Conservation (phyloP, 2,888 invertebrate genomes). For the Torymus tubicola region DNA sequence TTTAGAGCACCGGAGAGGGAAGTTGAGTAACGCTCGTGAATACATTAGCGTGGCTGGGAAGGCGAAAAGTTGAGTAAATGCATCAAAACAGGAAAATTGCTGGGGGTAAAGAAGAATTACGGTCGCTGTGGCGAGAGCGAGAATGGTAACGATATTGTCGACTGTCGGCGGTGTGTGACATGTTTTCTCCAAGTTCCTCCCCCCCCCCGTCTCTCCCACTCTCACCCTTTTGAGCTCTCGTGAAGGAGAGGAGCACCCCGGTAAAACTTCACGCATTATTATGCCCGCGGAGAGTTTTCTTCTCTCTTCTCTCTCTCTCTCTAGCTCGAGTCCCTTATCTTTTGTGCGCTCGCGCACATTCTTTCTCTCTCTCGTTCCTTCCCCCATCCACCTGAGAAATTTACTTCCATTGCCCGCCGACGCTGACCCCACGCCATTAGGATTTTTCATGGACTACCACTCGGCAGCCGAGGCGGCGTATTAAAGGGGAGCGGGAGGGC, state of each 20-base stretch:
- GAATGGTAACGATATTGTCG: slow-evolving; percentile 47
- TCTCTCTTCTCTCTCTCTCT: neutral
- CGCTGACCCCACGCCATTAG: slow-evolving; percentile 64
- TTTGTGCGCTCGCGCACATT: neutral
- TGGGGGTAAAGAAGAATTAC: slow-evolving; percentile 48
- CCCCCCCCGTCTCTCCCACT: too few relatives aligned
- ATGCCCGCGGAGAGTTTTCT: neutral
- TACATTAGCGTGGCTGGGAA: slow-evolving; percentile 20
- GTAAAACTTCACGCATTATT: slow-evolving; percentile 42
- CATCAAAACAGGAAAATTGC: slow-evolving; percentile 45
- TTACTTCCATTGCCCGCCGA: slow-evolving; percentile 68
- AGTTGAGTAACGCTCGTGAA: slow-evolving; percentile 25
- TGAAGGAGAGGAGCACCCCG: neutral
- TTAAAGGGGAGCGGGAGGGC: neutral
- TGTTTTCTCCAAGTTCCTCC: slow-evolving; percentile 51
- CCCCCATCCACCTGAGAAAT: slow-evolving; percentile 67
- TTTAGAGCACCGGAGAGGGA: neutral
- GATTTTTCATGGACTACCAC: slow-evolving; percentile 69
- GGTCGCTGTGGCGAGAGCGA: slow-evolving; percentile 6
- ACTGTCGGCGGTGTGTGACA: slow-evolving; percentile 45
- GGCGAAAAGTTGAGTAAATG: slow-evolving; percentile 37
- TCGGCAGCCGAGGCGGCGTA: slow-evolving; percentile 54
- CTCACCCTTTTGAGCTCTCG: slow-evolving; percentile 16
- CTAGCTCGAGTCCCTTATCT: slow-evolving; percentile 14
- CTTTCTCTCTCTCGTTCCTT: neutral